Percentiles rank a stretch among this genome's conserved stretches.
phyloP scores from a whole-genome alignment of 2,888 invertebrate genomes.

The Orgyia antiqua region DNA sequence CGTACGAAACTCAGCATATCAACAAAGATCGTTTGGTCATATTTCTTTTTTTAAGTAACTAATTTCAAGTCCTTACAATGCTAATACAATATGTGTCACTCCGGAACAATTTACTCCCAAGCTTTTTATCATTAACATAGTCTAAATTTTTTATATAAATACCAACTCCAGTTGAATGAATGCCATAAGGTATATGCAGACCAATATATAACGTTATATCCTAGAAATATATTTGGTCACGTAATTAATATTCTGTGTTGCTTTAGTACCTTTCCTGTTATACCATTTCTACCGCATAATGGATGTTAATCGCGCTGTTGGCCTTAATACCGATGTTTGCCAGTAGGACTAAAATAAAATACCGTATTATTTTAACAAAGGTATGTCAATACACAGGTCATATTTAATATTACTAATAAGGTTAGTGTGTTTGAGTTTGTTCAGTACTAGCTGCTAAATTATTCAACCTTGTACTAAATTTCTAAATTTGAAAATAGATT shows the following conservation, averaged over 20 bases:
- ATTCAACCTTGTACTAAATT: not conserved
- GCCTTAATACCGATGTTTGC: constrained; percentile 34
- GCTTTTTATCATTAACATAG: no score
- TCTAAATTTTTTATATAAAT: no score
- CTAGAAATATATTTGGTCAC: constrained; percentile 40
- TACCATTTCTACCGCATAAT: constrained; percentile 41
- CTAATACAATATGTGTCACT: no score
- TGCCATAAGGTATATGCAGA: no score
- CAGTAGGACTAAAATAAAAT: constrained; percentile 24
- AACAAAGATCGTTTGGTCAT: no score
- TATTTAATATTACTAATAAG: constrained; percentile 6
- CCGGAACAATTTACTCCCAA: no score
- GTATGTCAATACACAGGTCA: constrained; percentile 7
- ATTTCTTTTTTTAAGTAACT: no score
- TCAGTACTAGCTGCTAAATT: not conserved
- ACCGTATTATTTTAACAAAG: constrained; percentile 11
- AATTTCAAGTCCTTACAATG: no score
- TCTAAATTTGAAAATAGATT: not conserved
- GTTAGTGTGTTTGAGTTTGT: constrained; percentile 3
- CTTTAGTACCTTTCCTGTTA: constrained; percentile 47
- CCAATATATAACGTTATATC: constrained; percentile 20
- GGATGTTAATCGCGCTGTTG: no score
- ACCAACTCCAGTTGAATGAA: no score
- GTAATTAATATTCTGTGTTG: constrained; percentile 61
- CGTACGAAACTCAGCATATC: no score